Base-by-base conservation (phyloP, 2,113 vertebrate species). In the Acinonyx jubatus region DNA sequence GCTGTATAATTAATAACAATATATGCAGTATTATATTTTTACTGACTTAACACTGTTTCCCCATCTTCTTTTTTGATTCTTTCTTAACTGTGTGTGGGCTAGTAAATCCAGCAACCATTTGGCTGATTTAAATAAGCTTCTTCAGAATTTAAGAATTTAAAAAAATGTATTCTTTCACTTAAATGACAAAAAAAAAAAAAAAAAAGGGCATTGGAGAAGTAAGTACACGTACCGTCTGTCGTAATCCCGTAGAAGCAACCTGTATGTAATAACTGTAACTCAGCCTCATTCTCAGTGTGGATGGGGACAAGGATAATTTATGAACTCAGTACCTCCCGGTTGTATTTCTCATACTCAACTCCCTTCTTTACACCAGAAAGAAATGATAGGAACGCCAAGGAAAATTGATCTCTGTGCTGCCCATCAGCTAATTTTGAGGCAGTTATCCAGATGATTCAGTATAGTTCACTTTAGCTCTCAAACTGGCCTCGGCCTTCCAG, bases 21-120 rank as follows among this genome's bases (percentile, higher is more conserved):
- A 82, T 57, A 38, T 87, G 38, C 18, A 87, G 33, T 89, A 23
- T 83, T 80, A 23, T 48, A 55, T 83, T 84, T 94, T 79, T 27
- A 80, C 18, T 73, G 25, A 38, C 27, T 87, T 45, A 84, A 94
- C 66, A 68, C 78, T 66, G 27, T 84, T 66, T 94, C 25, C 83
- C 36, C 36, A 74, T 85, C 89, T 96, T 94, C 14, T 73, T 18
- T 90, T 92, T 13, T 89, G 79, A 85, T 68, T 94, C 16, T 85
- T 94, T 88, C 76, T 14, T 92, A 68, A 66, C 19, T 94, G 33
- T 16, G n/a, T 14, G 9, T 80, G 45, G 71, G 45, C 65, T 85
- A 48, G 48, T 48, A 79, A 92, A 85, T 83, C 76, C 5, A 80
- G 21, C 73, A 94, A 25, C 57, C 57, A 16, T 94, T 86, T 94